Evolutionary conservation across 2,888 invertebrate species (phyloP), one percentile per base, ranked within the genome.

Genomic region (Tuta absoluta): DNA sequence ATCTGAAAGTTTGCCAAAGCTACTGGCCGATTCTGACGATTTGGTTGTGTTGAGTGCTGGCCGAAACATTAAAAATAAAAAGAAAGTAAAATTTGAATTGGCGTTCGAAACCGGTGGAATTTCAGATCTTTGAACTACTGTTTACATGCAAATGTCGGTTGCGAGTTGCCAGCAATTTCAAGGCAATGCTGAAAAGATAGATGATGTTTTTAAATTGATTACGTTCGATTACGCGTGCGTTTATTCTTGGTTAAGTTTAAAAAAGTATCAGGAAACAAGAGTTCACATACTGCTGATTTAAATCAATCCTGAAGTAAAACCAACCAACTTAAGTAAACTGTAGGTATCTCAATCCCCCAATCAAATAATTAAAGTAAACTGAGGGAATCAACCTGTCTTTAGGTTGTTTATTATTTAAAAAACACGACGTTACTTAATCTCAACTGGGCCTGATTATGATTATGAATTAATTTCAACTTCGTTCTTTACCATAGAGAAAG

Each of bases 1-100:
- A 24, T 10, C 63, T 62, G 62, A 24, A 51, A 37, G 53, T 14
- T 2, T 64, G 64, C 64, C 64, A 64, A 64, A 56, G 64, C 17
- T 23, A 49, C 51, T 53, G 23, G 53, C 56, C 14, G 37, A 11
- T 19, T 37, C 37, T 4, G 33, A 48, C 28, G 58, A 33, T 33
- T 5, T 5, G 2, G 14, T 12, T 51, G 51, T 11, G 51, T 12
- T 51, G 21, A 37, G 49, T 23, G n/a, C 60, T 14, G 23, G 21
- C 23, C 24, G 28, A 41, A 41, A 38, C 53, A 24, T 62, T 62
- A 57, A 62, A 64, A 65, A 62, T 62, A 62, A 57, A 62, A 57
- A 56, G 59, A 64, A 60, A 60, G 19, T 53, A 51, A 62, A 11
- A 28, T 48, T 24, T 41, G 19, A 37, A 37, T 33, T 45, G n/a